Base-by-base conservation (phyloP, 2,113 vertebrate genomes). In the Sardina pilchardus region DNA sequence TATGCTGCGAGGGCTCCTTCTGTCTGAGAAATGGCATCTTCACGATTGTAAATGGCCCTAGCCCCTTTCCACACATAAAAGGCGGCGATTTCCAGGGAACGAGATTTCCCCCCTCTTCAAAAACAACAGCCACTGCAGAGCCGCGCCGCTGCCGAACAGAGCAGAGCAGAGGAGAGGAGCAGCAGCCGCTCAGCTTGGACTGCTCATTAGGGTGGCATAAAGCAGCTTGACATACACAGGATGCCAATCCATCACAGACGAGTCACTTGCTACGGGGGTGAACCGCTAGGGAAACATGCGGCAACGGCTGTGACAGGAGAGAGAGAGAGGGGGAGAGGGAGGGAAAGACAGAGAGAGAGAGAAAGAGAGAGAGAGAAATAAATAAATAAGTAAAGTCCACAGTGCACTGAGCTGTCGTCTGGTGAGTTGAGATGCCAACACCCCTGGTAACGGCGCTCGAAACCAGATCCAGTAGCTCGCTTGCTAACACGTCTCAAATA, bases 191-290 rank as follows among this genome's bases (percentile, higher is more conserved):
- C 87, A 63, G 88, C 88, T 90, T 90, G 87, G 91, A 92, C 89
- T 92, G 90, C 94, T 95, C 93, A 94, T 94, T 95, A 94, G 91
- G 93, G 91, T 91, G 85, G 93, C 90, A 92, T 93, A 93, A 93
- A 94, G 93, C 91, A 90, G 91, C 92, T 94, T 93, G 93, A 94
- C 93, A 93, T 92, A 92, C 90, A 87, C 90, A 91, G 91, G 92
- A 93, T 92, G 93, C 92, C 94, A 95, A 93, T 94, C 93, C 93
- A 94, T 95, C 94, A 94, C 91, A 89, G 91, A 89, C 82, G 89
- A 92, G 92, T 90, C 90, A 91, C 91, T 92, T 93, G 91, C 90
- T 90, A 92, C 90, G 81, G 90, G 78, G 81, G 56, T 43, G 83
- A 91, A 89, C 90, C 91, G 90, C 90, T 24, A 47, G 92, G 93